Conservation (phyloP, 2,888 invertebrate genomes). For the Eutolmus rufibarbis region DNA sequence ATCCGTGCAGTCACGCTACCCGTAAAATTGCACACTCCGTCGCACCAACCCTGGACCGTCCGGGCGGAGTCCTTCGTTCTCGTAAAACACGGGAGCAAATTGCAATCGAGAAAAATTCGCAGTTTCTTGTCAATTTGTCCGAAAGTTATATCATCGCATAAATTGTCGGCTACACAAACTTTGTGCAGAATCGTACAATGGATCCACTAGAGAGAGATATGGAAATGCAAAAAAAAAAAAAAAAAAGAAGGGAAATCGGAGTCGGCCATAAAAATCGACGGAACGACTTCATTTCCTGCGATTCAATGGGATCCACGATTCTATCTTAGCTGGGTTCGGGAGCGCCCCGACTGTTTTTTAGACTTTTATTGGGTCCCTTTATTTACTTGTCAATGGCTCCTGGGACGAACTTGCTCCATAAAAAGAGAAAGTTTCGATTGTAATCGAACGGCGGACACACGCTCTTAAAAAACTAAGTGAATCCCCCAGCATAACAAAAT, state of each 20-base stretch:
- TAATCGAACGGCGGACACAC: neutral
- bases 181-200: neutral
- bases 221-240: neutral
- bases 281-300: neutral
- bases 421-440: neutral
- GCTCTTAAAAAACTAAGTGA: neutral
- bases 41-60: neutral
- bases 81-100: neutral
- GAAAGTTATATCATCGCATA: neutral
- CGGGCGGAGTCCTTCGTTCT: neutral
- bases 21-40: neutral
- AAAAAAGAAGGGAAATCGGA: neutral
- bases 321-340: neutral
- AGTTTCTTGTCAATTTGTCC: neutral
- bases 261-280: neutral
- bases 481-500: neutral
- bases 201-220: neutral
- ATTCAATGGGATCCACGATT: neutral
- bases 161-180: neutral
- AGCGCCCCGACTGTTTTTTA: neutral
- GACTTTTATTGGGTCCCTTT: neutral
- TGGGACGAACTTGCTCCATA: neutral
- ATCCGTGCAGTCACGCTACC: neutral
- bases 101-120: neutral
- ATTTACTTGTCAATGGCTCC: neutral